Evolutionary conservation across 2,888 invertebrate species (phyloP).

Genomic region (Anarsia innoxiella): DNA sequence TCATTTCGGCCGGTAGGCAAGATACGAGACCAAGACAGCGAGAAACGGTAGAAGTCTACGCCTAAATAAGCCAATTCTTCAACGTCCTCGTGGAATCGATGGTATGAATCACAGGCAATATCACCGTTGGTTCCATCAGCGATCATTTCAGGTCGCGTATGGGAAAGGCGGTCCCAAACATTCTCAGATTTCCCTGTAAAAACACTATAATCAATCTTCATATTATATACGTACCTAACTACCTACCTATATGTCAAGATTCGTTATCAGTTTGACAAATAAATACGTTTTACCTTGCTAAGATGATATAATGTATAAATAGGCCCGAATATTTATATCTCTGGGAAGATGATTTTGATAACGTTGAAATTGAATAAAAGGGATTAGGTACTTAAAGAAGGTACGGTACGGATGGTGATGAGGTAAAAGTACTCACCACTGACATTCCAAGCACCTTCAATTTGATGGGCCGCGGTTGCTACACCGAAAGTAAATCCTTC

Average conservation of each 20-base stretch:
- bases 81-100: constrained; percentile 77
- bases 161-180: constrained; percentile 76
- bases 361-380: no score
- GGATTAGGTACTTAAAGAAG: no score
- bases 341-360: no score
- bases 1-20: constrained; percentile 76
- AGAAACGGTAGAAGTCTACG: constrained; percentile 74
- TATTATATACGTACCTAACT: no score
- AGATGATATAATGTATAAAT: no score
- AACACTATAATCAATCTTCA: no score
- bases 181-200: constrained; percentile 77
- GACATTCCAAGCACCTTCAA: constrained; percentile 78
- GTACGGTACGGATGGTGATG: no score
- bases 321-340: no score
- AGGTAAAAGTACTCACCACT: constrained; percentile 76
- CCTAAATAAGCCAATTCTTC: constrained; percentile 65
- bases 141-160: constrained; percentile 74
- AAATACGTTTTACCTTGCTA: no score
- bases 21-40: constrained; percentile 79
- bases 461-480: constrained; percentile 76
- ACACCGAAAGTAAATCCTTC: constrained; percentile 67
- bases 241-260: no score
- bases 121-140: constrained; percentile 78
- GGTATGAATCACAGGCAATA: constrained; percentile 81
- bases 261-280: no score